Evolutionary conservation across 2,797 vertebrate genomes (phyloP).

Genomic region (Mionectes olivaceus): DNA sequence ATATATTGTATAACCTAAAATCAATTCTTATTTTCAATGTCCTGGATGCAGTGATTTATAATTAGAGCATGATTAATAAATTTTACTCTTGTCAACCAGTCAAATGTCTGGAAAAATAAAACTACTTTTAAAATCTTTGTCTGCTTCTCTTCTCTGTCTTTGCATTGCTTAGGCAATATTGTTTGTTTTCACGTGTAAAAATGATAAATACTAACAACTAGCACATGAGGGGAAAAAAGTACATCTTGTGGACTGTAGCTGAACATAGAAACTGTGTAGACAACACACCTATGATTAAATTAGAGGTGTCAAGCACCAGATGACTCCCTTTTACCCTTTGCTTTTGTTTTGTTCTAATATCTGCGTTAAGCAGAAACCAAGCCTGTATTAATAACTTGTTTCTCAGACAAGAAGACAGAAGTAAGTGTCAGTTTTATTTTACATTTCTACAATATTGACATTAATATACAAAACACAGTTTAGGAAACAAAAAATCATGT

Average conservation of each 20-base stretch:
- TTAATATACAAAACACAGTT: constrained; percentile 29
- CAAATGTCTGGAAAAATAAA: constrained; percentile 81
- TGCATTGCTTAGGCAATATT: not conserved
- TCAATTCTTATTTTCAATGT: constrained; percentile 83
- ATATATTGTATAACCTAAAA: constrained; percentile 84
- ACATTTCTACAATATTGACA: constrained; percentile 32
- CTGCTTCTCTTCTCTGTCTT: not conserved
- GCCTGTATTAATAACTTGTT: not conserved
- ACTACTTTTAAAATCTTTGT: constrained; percentile 77
- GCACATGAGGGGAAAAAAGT: not conserved
- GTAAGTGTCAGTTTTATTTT: constrained; percentile 50
- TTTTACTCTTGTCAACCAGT: constrained; percentile 79
- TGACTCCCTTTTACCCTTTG: not conserved
- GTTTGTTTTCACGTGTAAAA: not conserved
- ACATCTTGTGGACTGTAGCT: not conserved
- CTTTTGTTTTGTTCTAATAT: not conserved
- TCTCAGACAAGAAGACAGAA: not conserved
- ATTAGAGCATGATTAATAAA: constrained; percentile 83
- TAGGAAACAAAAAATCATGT: not conserved
- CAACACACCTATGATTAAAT: not conserved
- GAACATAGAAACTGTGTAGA: not conserved
- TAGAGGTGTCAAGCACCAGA: not conserved
- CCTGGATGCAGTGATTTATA: constrained; percentile 85
- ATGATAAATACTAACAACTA: not conserved
- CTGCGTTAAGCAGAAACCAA: not conserved